Evolutionary conservation across 2,797 vertebrate species (phyloP).

Genomic region (Microchirus variegatus): DNA sequence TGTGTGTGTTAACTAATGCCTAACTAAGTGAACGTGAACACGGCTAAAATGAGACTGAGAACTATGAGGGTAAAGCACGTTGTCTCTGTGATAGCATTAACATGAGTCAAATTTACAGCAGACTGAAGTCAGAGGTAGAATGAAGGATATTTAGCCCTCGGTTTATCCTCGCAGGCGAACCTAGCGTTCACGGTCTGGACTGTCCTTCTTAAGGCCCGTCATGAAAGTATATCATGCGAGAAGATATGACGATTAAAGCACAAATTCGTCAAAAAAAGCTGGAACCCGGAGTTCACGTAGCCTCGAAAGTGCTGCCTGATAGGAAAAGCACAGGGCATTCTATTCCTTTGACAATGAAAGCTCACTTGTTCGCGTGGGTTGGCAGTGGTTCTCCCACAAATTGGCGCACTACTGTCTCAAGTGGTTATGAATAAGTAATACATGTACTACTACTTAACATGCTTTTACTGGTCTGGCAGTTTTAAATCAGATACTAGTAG

Average conservation of each 20-base stretch:
- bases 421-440: background rate
- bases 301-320: background rate
- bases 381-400: background rate
- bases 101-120: slow-evolving; percentile 13
- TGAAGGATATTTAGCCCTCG: rapidly evolving
- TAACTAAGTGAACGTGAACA: background rate
- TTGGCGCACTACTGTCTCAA: slow-evolving; percentile 1
- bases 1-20: background rate
- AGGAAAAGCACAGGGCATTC: rapidly evolving
- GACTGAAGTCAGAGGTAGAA: background rate
- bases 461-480: too few species aligned
- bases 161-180: rapidly evolving
- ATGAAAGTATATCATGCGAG: background rate
- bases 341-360: rapidly evolving
- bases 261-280: background rate
- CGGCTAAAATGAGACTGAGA: slow-evolving; percentile 1
- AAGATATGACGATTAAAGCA: background rate
- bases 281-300: rapidly evolving
- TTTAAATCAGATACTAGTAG: too few species aligned
- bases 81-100: slow-evolving; percentile 38
- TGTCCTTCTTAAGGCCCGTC: rapidly evolving
- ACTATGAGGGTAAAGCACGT: background rate
- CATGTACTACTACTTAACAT: too few species aligned
- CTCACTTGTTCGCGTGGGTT: slow-evolving; percentile 11
- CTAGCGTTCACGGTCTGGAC: rapidly evolving